phyloP scores from a whole-genome alignment of 2,113 vertebrate genomes.

The Amphilophus citrinellus region DNA sequence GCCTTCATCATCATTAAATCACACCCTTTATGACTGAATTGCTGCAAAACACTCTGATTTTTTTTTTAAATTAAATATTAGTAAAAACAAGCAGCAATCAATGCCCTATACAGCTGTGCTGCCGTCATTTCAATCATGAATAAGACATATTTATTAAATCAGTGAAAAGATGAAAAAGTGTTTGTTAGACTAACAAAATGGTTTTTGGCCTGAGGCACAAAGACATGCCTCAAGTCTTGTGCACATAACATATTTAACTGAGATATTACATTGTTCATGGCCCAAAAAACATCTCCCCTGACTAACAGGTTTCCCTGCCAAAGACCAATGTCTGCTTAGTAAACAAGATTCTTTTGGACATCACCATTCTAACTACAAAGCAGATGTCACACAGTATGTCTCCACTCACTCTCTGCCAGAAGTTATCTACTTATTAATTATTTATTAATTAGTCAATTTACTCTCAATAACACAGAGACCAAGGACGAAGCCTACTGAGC shows the following conservation, averaged over 20 bases:
- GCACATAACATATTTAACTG: conserved; percentile 74
- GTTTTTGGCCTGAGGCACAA: conserved; percentile 62
- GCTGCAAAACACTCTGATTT: background rate
- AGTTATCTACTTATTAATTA: conserved; percentile 72
- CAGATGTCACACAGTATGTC: conserved; percentile 80
- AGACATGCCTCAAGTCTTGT: conserved; percentile 60
- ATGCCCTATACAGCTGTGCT: conserved; percentile 30
- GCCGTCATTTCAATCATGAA: conserved; percentile 50
- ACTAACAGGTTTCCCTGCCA: conserved; percentile 78
- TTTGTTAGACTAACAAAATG: conserved; percentile 69
- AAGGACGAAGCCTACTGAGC: conserved; percentile 28
- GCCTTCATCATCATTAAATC: conserved; percentile 53
- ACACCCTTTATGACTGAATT: conserved; percentile 37
- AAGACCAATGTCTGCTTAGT: conserved; percentile 76
- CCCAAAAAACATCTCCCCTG: conserved; percentile 79
- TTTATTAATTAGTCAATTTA: conserved; percentile 66
- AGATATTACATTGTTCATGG: conserved; percentile 74
- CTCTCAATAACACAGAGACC: conserved; percentile 23
- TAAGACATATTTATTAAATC: conserved; percentile 50
- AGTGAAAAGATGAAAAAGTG: conserved; percentile 49
- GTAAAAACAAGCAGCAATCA: background rate
- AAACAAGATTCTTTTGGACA: conserved; percentile 79
- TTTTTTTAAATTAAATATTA: conserved; percentile 7
- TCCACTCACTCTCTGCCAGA: conserved; percentile 71
- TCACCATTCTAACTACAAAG: conserved; percentile 73